A percentile compares a stretch with the other conserved stretches of the same genome.
Evolutionary conservation across 2,113 vertebrate genomes (phyloP).

Genomic region (Peromyscus polionotus): DNA sequence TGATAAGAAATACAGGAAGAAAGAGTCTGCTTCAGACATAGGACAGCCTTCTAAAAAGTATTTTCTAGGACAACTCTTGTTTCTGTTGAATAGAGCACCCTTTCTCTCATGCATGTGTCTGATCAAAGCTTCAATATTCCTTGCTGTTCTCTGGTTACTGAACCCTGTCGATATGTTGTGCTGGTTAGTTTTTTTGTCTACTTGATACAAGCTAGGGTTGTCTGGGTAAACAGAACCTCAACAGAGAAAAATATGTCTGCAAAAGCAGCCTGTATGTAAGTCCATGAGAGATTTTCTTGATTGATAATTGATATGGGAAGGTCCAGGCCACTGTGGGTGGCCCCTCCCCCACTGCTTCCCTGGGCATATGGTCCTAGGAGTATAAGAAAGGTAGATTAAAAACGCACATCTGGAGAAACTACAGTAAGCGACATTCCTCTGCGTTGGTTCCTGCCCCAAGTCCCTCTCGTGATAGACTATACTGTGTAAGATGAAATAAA

Average conservation of each 20-base stretch:
- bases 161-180: not conserved
- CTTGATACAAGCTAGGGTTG: not conserved
- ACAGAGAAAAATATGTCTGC: not conserved
- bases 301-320: not conserved
- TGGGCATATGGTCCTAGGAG: not conserved
- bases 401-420: not conserved
- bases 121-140: too few relatives aligned
- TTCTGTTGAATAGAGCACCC: not conserved
- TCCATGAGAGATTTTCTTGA: not conserved
- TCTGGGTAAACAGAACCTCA: not conserved
- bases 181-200: not conserved
- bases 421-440: not conserved
- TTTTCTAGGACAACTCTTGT: not conserved
- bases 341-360: too few relatives aligned
- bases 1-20: not conserved
- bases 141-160: not conserved
- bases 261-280: not conserved
- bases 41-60: not conserved
- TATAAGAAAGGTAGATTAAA: not conserved
- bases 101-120: not conserved
- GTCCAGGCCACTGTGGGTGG: not conserved
- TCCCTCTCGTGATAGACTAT: not conserved
- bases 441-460: not conserved
- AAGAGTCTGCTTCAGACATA: not conserved
- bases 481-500: not conserved